Evolutionary conservation across 2,888 invertebrate species (phyloP).

Genomic region (Drosophila greeni): DNA sequence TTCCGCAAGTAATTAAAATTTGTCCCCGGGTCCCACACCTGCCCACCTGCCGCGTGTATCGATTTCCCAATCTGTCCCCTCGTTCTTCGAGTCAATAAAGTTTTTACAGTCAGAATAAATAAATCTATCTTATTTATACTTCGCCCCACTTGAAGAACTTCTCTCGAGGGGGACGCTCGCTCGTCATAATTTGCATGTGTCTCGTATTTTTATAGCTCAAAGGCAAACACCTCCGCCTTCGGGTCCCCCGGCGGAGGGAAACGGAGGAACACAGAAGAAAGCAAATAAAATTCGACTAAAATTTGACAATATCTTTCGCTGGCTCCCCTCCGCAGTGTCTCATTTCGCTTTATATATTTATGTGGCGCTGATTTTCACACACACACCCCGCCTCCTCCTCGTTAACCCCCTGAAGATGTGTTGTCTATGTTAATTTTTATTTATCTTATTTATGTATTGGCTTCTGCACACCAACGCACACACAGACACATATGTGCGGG

Average conservation of each 20-base stretch:
- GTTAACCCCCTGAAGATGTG: constrained; percentile 15
- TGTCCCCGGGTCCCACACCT: constrained; percentile 1
- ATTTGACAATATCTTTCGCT: constrained; percentile 50
- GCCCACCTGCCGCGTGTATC: constrained; percentile 20
- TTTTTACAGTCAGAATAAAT: constrained; percentile 48
- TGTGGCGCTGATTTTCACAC: constrained; percentile 47
- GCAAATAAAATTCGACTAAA: constrained; percentile 62
- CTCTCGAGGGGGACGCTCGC: constrained; percentile 7
- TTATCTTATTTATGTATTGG: constrained; percentile 66
- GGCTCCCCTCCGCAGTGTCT: constrained; percentile 35
- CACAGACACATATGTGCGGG: constrained; percentile 9
- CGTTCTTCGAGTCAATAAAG: constrained; percentile 42
- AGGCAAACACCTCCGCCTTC: constrained; percentile 23
- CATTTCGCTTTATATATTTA: constrained; percentile 39
- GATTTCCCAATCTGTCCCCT: constrained; percentile 28
- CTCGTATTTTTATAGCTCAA: constrained; percentile 57
- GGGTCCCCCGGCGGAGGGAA: neutral
- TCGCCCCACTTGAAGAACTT: constrained; percentile 24
- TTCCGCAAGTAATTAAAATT: constrained; percentile 35
- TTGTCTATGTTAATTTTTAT: constrained; percentile 72
- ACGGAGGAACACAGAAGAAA: constrained; percentile 16
- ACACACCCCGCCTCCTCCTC: neutral
- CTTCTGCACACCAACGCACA: constrained; percentile 16
- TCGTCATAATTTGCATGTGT: constrained; percentile 60
- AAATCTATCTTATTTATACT: constrained; percentile 43